These are phyloP conservation scores for Apotomis betuletana DNA, from an alignment of 2,888 invertebrate species.

Conservation along the genomic window DNA sequence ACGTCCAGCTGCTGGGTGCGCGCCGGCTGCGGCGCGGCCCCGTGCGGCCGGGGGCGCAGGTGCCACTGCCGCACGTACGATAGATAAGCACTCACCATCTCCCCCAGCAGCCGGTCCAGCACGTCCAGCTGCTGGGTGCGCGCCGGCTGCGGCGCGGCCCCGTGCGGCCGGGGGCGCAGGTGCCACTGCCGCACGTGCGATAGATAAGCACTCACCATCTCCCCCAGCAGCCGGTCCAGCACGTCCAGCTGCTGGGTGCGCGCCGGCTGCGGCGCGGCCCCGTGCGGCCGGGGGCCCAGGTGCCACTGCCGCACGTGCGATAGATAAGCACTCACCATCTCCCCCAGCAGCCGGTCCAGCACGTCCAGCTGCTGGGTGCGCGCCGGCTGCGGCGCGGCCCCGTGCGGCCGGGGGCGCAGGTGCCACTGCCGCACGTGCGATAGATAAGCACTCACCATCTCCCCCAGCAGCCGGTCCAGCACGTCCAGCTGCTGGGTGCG, in stretches of 20 bases:
- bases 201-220: constrained; percentile 75
- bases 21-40: constrained; percentile 56
- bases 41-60: constrained; percentile 75
- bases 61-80: constrained; percentile 90
- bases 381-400: constrained; percentile 56
- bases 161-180: constrained; percentile 75
- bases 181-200: constrained; percentile 88
- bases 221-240: constrained; percentile 59
- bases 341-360: constrained; percentile 59
- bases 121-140: constrained; percentile 74
- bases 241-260: constrained; percentile 74
- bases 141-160: constrained; percentile 56
- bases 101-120: constrained; percentile 59
- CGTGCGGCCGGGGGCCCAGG: constrained; percentile 75
- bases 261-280: constrained; percentile 56
- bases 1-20: constrained; percentile 74
- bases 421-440: constrained; percentile 90
- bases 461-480: constrained; percentile 59
- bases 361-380: constrained; percentile 74
- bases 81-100: constrained; percentile 69
- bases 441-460: constrained; percentile 75
- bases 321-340: constrained; percentile 57
- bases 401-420: constrained; percentile 75
- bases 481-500: constrained; percentile 74
- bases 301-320: constrained; percentile 88